Evolutionary conservation across 2,888 invertebrate genomes (phyloP), one percentile per base, ranked within the genome.

Genomic region (Bombyx huttoni): DNA sequence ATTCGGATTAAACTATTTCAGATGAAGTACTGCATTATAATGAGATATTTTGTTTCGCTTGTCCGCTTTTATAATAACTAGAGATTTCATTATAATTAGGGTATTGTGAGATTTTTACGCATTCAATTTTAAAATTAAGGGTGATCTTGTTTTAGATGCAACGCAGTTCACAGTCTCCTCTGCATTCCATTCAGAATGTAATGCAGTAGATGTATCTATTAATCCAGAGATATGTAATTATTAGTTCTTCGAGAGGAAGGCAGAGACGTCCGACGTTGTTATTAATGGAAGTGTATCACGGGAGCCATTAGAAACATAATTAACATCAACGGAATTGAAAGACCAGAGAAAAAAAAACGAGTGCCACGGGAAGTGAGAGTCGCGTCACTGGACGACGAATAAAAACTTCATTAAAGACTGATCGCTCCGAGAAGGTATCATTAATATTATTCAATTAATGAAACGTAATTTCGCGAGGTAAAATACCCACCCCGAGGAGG

Each of bases 371-470:
- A 73, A 74, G 65, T 69, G 70, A 69, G 71, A 71, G 74, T 69
- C 70, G 70, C 78, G 78, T 77, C 78, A 78, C 78, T 82, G 68
- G 63, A 65, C 74, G 71, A 76, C 80, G 78, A 84, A 86, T 85
- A 86, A 86, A 87, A 87, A 85, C 83, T 83, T 80, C 83, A 83
- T 86, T 84, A 83, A 80, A 85, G 87, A 87, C 87, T 85, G 86
- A 88, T 88, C 69, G 80, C 81, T 75, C 68, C 69, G 72, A 79
- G 78, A 76, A 82, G 81, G 86, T 82, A 82, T 87, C 88, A 87
- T 88, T 88, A 87, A 87, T 87, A 87, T 85, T 87, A 88, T 88
- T 88, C 86, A 88, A 88, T 88, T 88, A 88, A 88, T 88, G 86
- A 85, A 87, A 86, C 76, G 83, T 84, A 86, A 88, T 87, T 86